Base-by-base conservation (phyloP, 2,113 vertebrate species). In the Corythornis cristatus region DNA sequence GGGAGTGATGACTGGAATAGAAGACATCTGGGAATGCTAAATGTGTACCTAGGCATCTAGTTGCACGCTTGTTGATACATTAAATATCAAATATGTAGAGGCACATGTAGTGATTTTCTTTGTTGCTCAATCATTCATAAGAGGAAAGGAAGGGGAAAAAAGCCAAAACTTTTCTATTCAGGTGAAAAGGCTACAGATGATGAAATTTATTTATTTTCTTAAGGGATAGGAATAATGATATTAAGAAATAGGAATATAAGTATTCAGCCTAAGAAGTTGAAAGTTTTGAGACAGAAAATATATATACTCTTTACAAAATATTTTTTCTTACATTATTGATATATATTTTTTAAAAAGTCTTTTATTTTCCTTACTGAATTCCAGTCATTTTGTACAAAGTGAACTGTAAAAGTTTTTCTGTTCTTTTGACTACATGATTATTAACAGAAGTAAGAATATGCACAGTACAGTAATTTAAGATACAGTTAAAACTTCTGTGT, bases 131-230 rank as follows among this genome's bases (percentile, higher is more conserved):
- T 83, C 77, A 95, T 92, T 93, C 61, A 29, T 90, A 86, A 54
- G 31, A 58, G 75, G 73, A 82, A 29, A 15, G 15, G 5, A 9
- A 31, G 46, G 61, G 28, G 33, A 11, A 26, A 31, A 64, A 84
- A 78, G 2, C 6, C 19, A 56, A 16, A 87, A 77, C 7, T 31
- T 66, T 91, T 80, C 75, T 29, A 65, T 83, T 17, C 62, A 92
- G 84, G 92, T 94, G 78, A 96, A 97, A 96, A 96, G 65, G 78
- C 78, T 95, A 42, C 56, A 77, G 73, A 93, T 57, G 88, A 17
- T 87, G 87, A 64, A 89, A 77, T 86, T 67, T 37, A 37, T 37
- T 37, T 37, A 37, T 37, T 37, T 15, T 6, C 12, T 42, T 31
- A 26, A 64, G 26, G 8, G 3, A 21, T 68, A 45, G 26, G 11